Evolutionary conservation across 2,797 vertebrate genomes (phyloP).

Genomic region (Gadopsis bispinosus): DNA sequence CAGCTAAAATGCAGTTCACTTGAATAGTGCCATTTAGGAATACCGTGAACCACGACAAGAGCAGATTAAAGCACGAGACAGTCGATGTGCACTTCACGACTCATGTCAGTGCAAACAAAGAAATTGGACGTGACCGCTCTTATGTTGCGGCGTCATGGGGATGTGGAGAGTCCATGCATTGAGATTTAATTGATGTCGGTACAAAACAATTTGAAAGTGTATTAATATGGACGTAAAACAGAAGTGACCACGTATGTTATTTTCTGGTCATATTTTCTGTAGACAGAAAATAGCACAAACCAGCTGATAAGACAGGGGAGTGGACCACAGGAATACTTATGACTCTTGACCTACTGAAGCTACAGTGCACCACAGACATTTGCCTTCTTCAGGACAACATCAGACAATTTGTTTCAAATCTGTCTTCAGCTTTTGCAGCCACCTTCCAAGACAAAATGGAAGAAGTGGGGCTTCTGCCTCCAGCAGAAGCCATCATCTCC

Average conservation of each 20-base stretch:
- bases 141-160: background rate
- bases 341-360: conserved; percentile 8
- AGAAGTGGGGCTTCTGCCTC: conserved; percentile 45
- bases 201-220: background rate
- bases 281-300: background rate
- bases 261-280: background rate
- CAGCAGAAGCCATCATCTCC: conserved; percentile 46
- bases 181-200: background rate
- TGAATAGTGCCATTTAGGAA: background rate
- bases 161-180: conserved; percentile 1
- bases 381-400: background rate
- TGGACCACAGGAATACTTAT: background rate
- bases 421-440: conserved; percentile 13
- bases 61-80: background rate
- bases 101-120: conserved; percentile 14
- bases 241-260: background rate
- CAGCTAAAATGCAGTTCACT: background rate
- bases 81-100: background rate
- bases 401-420: conserved; percentile 37
- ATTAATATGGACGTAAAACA: background rate
- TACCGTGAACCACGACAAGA: background rate
- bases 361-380: conserved; percentile 4
- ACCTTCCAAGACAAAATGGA: conserved; percentile 25
- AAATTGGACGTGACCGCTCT: background rate
- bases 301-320: rapidly evolving